Base-by-base conservation (phyloP, 2,797 vertebrate genomes). In the Sebastes nivosus region DNA sequence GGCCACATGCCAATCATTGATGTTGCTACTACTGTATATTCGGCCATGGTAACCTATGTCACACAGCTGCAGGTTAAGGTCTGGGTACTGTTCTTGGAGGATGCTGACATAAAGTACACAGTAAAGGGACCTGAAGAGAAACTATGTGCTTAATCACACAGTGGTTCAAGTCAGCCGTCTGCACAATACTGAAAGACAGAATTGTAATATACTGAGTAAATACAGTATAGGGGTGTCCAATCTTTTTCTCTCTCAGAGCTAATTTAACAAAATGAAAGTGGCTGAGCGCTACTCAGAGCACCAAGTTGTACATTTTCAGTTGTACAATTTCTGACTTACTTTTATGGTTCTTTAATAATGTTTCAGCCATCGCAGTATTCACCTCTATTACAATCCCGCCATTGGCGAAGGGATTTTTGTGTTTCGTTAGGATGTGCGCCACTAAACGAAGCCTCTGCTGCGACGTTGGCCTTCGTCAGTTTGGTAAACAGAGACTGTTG, bases 391-490 rank as follows among this genome's bases (percentile, higher is more conserved):
- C 14, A 46, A 46, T 46, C 42, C 42, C 0, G 42, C 42, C 42
- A 46, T 18, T 16, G 16, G 16, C 16, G 42, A 46, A 18, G 42
- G 16, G 42, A 0, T 46, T 46, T 46, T 46, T 46, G 42, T 46
- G 6, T 46, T 46, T 46, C 16, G 42, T 46, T 46, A 46, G 16
- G 42, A 46, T 46, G 42, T 46, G 16, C 42, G 42, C 42, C 42
- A 0, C 42, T 46, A 46, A 20, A 46, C 16, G 16, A 46, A 46
- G 42, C 42, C 42, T 46, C 0, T 46, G 0, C 42, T 46, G 16
- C 3, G 7, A 7, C 16, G 16, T 18, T 46, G 42, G 16, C 7
- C 42, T 46, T 18, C 7, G 42, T 46, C 42, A 46, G 42, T 46
- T 46, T 46, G 42, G 42, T 7, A 18, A 46, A 46, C 42, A 20